Base-by-base conservation (phyloP, 1,140 invertebrate species). In the Yoshiicerus persimilis region DNA sequence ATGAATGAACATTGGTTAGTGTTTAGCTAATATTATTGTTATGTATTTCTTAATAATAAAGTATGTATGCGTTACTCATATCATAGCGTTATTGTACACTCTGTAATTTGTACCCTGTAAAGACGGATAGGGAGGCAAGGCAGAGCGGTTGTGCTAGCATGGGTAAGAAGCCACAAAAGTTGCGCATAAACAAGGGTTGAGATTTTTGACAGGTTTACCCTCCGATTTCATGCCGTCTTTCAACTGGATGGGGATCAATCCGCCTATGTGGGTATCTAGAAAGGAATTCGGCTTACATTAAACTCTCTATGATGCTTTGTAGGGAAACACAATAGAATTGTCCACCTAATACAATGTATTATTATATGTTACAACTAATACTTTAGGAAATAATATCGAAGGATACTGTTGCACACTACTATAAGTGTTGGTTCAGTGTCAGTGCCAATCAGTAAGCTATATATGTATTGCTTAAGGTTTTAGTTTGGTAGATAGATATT, bases 141-240 rank as follows among this genome's bases (percentile, higher is more conserved):
- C 64, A 23, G 27, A 30, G 64, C 27, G 13, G 30, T 77, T 77
- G 30, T 36, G 70, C 13, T 62, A 25, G 84, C 25, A 62, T 47
- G 39, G 30, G 27, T 30, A 47, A 62, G 84, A 62, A 86, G 64
- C 47, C 84, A 86, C 47, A 86, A 30, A 62, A 86, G 39, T 86
- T 56, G 84, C 30, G 41, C 41, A 86, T 25, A 64, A 62, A 62
- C 84, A 62, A 27, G 56, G 84, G 84, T 25, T 34, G 39, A 62
- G 30, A 62, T 86, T 86, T 80, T 47, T 88, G 84, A 86, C 66
- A 86, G 84, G 84, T 88, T 88, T 88, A 88, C 85, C 88, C 88
- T 83, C 88, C 85, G 85, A 88, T 88, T 88, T 88, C 85, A 88
- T 88, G 88, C 84, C 87, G 87, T 88, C 87, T 84, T 88, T 83